Evolutionary conservation across 1,140 invertebrate genomes (phyloP).

Genomic region (Achroia grisella): DNA sequence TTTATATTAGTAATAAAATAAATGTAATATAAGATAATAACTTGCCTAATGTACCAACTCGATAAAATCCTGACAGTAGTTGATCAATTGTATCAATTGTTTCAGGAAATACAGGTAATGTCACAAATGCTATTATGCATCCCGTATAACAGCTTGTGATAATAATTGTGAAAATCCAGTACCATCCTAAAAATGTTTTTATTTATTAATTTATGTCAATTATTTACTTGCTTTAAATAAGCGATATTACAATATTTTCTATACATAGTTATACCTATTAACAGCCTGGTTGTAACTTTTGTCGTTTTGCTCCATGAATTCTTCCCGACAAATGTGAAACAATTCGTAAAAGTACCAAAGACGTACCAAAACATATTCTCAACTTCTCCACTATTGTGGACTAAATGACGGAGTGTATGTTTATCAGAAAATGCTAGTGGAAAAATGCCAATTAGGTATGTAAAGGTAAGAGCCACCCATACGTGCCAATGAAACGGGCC

Average conservation of each 20-base stretch:
- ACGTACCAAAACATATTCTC: slow-evolving; percentile 88
- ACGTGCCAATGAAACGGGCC: slow-evolving; percentile 86
- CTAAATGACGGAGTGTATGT: slow-evolving; percentile 76
- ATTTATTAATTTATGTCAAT: not conserved
- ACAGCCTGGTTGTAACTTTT: slow-evolving; percentile 79
- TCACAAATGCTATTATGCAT: slow-evolving; percentile 86
- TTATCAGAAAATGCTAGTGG: slow-evolving; percentile 81
- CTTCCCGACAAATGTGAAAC: slow-evolving; percentile 80
- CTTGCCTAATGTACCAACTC: slow-evolving; percentile 77
- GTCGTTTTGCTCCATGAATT: slow-evolving; percentile 80
- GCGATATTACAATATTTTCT: too few relatives aligned
- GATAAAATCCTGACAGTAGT: slow-evolving; percentile 75
- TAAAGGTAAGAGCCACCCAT: slow-evolving; percentile 80
- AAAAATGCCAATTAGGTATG: slow-evolving; percentile 82
- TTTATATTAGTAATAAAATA: too few relatives aligned
- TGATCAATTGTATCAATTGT: slow-evolving; percentile 79
- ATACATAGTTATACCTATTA: slow-evolving; percentile 78
- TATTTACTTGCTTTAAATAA: slow-evolving; percentile 6
- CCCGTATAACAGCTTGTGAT: slow-evolving; percentile 86
- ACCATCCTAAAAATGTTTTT: slow-evolving; percentile 73
- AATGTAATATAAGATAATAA: too few relatives aligned
- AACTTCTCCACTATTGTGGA: slow-evolving; percentile 79
- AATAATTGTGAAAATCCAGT: slow-evolving; percentile 87
- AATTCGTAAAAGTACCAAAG: slow-evolving; percentile 87
- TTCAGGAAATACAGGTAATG: slow-evolving; percentile 80